Base-by-base conservation (phyloP, 2,888 invertebrate species). In the Frankliniella intonsa region DNA sequence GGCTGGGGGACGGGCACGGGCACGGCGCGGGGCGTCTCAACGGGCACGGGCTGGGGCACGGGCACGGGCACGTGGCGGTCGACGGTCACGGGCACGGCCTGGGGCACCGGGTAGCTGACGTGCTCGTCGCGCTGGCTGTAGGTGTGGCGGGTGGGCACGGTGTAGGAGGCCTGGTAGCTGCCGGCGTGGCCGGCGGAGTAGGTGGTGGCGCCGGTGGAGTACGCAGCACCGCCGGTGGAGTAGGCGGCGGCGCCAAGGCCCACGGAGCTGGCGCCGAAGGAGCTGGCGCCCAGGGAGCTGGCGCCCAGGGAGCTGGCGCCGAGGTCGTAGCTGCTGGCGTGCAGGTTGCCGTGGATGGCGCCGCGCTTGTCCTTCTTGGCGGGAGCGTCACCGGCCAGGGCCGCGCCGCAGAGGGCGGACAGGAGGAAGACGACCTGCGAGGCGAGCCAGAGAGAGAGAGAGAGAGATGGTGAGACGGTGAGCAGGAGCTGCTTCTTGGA, bases 91-190 rank as follows among this genome's bases (percentile, higher is more conserved):
- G 25, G 69, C 69, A 76, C 69, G 69, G 69, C 8, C 69, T 76
- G 69, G 69, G 69, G 69, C 69, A 76, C 69, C 7, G 22, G 12
- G 69, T 76, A 76, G 22, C 12, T 12, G 25, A 76, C 25, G 69
- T 76, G 69, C 69, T 76, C 69, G 69, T 76, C 69, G 69, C 69
- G 69, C 22, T 76, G 69, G 69, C 69, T 76, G 69, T 22, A n/a
- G 69, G 69, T 76, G 69, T 76, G 69, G 11, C 25, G 9, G 69
- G 25, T 76, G 25, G 69, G 69, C 25, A 76, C 69, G 69, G 12
- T 76, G 69, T 76, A 76, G 25, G 69, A 22, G 69, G 69, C 69
- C 69, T 76, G 69, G 69, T 76, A 76, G 69, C 69, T 76, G 69
- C 69, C 25, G 14, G 14, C 19, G 69, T 76, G 69, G 69, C 69